Conservation (phyloP, 2,888 invertebrate genomes). For the Lepidochitona cinerea region DNA sequence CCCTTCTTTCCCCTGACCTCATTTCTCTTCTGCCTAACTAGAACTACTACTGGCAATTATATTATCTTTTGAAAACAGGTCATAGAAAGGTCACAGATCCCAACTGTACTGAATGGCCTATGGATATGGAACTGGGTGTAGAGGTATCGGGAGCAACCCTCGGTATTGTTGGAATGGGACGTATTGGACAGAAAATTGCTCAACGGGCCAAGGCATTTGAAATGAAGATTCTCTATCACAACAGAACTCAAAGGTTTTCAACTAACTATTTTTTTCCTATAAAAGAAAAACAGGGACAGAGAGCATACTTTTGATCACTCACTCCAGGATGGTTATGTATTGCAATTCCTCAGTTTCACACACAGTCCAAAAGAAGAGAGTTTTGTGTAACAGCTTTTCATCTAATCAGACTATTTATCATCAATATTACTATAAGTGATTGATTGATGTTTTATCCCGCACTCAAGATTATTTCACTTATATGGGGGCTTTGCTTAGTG, state of each 20-base stretch:
- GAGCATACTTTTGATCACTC: too few relatives aligned
- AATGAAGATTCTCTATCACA: slow-evolving; percentile 28
- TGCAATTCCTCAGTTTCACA: too few relatives aligned
- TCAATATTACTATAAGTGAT: too few relatives aligned
- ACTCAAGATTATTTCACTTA: too few relatives aligned
- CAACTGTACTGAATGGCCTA: neutral
- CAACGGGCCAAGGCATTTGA: slow-evolving; percentile 23
- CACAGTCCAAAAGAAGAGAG: too few relatives aligned
- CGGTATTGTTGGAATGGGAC: slow-evolving; percentile 33
- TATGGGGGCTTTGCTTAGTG: too few relatives aligned
- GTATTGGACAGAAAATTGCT: slow-evolving; percentile 27
- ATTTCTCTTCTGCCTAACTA: neutral
- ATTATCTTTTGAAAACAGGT: neutral
- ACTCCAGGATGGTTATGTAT: too few relatives aligned
- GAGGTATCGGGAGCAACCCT: slow-evolving; percentile 19
- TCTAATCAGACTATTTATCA: too few relatives aligned
- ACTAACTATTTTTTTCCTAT: too few relatives aligned
- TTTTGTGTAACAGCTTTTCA: too few relatives aligned
- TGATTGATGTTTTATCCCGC: too few relatives aligned
- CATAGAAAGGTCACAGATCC: neutral
- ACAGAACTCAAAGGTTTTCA: slow-evolving; percentile 28
- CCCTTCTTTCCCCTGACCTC: neutral
- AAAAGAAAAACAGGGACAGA: too few relatives aligned
- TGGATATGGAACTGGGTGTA: neutral
- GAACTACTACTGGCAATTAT: neutral